Base-by-base conservation (phyloP, 1,140 invertebrate genomes). In the Gryllus bimaculatus region DNA sequence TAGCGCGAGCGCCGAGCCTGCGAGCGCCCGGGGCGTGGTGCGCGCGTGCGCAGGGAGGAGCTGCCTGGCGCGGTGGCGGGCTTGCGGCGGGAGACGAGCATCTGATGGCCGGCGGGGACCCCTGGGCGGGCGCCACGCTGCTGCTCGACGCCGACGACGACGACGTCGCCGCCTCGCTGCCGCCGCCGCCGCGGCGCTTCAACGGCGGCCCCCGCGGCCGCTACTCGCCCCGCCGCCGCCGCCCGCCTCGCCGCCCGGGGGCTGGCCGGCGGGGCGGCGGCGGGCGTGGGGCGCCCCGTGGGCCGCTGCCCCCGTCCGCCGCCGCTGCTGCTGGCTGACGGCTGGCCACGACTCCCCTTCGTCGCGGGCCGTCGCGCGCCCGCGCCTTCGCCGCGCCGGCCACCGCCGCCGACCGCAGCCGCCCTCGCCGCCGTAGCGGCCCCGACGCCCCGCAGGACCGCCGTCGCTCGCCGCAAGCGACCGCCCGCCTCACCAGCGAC, bases 81-180 rank as follows among this genome's bases (percentile, higher is more conserved):
- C 15, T 7, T 77, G 76, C 48, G 39, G 8, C 75, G 81, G 81
- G 79, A 81, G 76, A 80, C 81, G 79, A 81, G 79, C 76, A 81
- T 81, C 21, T 80, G 81, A 80, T 81, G 78, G 76, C 48, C 54
- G 77, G 49, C 73, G 76, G 79, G 39, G 80, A 81, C 47, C 75
- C 12, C n/a, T 39, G 47, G 76, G 48, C 47, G 47, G 47, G 13
- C 15, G 18, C 76, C 76, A 20, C 20, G 18, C 47, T 77, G 8
- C 76, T 77, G 10, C 48, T 21, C 8, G 76, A 77, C 48, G 76
- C 47, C 18, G 75, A 76, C 13, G 76, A 77, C 48, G 76, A 77
- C 76, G 47, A 48, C 4, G 21, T 21, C 13, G 48, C 8, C 73
- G 48, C 15, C 78, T 21, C 13, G 39, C 48, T 8, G 8, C 48